Evolutionary conservation across 2,888 invertebrate genomes (phyloP).

Genomic region (Scaptomyza caliginosa): DNA sequence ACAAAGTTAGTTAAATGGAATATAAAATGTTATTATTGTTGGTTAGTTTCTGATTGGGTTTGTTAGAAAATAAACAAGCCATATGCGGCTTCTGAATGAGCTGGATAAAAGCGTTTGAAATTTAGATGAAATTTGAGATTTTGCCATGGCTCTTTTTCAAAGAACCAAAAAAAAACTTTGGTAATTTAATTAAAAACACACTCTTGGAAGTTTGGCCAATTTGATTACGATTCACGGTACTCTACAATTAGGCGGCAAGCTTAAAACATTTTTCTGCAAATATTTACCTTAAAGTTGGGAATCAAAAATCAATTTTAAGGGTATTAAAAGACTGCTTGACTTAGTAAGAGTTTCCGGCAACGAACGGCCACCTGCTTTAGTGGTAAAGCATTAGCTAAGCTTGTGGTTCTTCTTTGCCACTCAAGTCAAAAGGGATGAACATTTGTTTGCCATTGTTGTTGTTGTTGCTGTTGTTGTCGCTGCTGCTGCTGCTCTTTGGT

Average conservation of each 20-base stretch:
- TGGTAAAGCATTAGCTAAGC: slow-evolving; percentile 2
- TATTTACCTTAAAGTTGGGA: background rate
- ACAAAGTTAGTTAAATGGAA: slow-evolving; percentile 44
- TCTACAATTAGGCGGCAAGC: background rate
- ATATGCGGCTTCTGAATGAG: slow-evolving; percentile 13
- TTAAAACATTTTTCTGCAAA: too few relatives aligned
- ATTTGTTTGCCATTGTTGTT: slow-evolving; percentile 27
- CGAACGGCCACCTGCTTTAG: slow-evolving; percentile 5
- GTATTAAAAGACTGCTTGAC: background rate
- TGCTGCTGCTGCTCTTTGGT: slow-evolving; percentile 11
- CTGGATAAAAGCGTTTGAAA: slow-evolving; percentile 6
- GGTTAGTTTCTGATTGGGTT: slow-evolving; percentile 40
- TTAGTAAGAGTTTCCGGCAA: background rate
- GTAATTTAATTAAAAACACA: background rate
- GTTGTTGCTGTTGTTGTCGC: background rate
- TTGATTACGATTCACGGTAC: background rate
- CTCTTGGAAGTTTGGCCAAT: background rate
- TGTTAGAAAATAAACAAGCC: slow-evolving; percentile 11
- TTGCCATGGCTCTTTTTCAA: background rate
- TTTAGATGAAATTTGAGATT: slow-evolving; percentile 7
- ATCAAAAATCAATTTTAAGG: background rate
- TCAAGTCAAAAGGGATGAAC: slow-evolving; percentile 24
- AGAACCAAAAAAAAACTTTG: background rate
- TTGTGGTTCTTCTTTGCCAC: slow-evolving; percentile 21
- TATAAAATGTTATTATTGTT: slow-evolving; percentile 61